Evolutionary conservation across 1,140 invertebrate species (phyloP), one percentile per base, ranked within the genome.

Genomic region (Drosophila eugracilis): DNA sequence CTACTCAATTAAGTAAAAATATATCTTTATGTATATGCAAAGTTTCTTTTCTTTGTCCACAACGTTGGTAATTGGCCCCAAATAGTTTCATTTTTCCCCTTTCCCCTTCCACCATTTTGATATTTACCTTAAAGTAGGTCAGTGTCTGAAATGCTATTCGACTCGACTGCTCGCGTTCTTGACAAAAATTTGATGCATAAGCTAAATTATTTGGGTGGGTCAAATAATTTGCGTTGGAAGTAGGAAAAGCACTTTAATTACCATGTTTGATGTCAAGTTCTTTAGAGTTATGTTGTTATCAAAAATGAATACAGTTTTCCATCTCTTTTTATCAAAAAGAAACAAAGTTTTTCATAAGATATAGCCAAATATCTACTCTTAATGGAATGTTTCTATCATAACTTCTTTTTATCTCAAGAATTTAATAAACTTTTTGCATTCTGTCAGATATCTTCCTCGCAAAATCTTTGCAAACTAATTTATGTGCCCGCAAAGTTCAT

Each of bases 111-210:
- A 41, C 57, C 19, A 45, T 19, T 75, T 39, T 34, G 32, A 48
- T 36, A 81, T 74, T 63, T 53, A 50, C 54, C 14, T 42, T 55
- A 57, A 85, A 65, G 52, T 85, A 74, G 72, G 80, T 85, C 80
- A 85, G 58, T 85, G 72, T 85, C 71, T 78, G 71, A 24, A 54
- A 42, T 17, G 45, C 28, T 75, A 54, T 48, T 66, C 63, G 44
- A 37, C 58, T 66, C 63, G 44, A 37, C 58, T 59, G 32, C 47
- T 62, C 45, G 36, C 62, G 70, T 74, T 79, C 73, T 80, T 75
- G 72, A 57, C 63, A 78, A 75, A 80, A 62, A 85, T 60, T 86
- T 76, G 60, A 55, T 63, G 76, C 44, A 37, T 45, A 41, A 41
- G 57, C 69, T 22, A 37, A 54, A 73, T 36, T 39, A 62, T 62